Evolutionary conservation across 1,140 invertebrate genomes (phyloP).

Genomic region (Rhyacophila brunnea): DNA sequence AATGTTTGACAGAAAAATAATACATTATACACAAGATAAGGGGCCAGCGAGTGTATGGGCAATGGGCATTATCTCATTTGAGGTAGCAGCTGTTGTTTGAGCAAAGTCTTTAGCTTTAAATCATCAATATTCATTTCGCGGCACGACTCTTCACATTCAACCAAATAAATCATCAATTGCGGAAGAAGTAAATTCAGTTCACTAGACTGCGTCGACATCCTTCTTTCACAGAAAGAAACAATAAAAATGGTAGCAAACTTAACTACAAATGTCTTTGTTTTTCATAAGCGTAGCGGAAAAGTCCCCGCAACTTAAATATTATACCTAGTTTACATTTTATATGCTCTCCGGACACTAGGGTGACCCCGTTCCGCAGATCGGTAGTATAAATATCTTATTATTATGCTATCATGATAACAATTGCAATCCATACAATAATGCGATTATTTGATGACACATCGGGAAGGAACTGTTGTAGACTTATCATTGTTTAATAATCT

Average conservation of each 20-base stretch:
- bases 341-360: too few species aligned
- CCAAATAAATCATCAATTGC: too few species aligned
- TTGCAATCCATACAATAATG: neutral
- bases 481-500: too few species aligned
- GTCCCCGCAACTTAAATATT: neutral
- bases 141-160: too few species aligned
- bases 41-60: neutral
- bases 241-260: conserved; percentile 5
- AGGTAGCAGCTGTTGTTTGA: conserved; percentile 24
- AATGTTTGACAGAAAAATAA: conserved; percentile 5
- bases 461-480: conserved; percentile 23
- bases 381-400: neutral
- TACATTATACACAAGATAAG: neutral
- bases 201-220: neutral
- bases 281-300: conserved; percentile 1
- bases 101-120: conserved; percentile 15
- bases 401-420: neutral
- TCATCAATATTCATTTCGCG: neutral
- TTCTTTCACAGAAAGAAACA: conserved; percentile 11
- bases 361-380: too few species aligned
- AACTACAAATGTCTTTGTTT: conserved; percentile 8
- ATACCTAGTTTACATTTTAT: too few species aligned
- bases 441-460: conserved; percentile 22
- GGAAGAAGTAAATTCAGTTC: too few species aligned
- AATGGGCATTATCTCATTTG: conserved; percentile 5